Evolutionary conservation across 2,113 vertebrate genomes (phyloP), one percentile per base, ranked within the genome.

Genomic region (Fregetta grallaria): DNA sequence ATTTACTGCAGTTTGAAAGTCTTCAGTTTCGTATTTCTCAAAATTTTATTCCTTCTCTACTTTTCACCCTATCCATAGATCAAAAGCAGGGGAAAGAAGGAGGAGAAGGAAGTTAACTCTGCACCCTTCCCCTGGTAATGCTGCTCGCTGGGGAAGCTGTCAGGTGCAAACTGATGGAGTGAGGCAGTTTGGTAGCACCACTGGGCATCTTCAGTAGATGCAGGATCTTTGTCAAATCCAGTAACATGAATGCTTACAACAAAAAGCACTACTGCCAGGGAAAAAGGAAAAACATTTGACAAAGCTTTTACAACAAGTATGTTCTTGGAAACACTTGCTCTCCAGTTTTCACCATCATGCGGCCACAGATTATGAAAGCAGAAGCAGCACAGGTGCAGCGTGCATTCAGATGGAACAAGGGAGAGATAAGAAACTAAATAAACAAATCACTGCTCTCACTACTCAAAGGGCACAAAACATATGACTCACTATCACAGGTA

Each of bases 1-100:
- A 71, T 34, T 80, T 38, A 53, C 7, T 63, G 49, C 32, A 85
- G 34, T 21, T 71, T 62, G 8, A 73, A 20, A 77, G 7, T 34
- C 1, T 0, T 59, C 25, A 75, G 58, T 27, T 40, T 59, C 0
- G 0, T 32, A 44, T 47, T 86, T 81, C 70, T 52, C 66, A 62
- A 50, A 22, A 12, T 30, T 21, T 61, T 36, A 42, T 62, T 71
- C 15, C 40, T 81, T 32, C 34, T 56, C 50, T 71, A 29, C 34
- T 87, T 86, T 78, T 73, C 50, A 82, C 10, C 23, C n/a, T 40
- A 45, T 44, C n/a, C 49, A 50, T 8, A 65, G 49, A 29, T 23
- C 13, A 71, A 92, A 71, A 68, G 36, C 22, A 50, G 23, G 6
- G n/a, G 5, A 45, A 32, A 90, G 68, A 55, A 92, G 17, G 25